Evolutionary conservation across 2,888 invertebrate genomes (phyloP).

Genomic region (Hydropsyche betteni): DNA sequence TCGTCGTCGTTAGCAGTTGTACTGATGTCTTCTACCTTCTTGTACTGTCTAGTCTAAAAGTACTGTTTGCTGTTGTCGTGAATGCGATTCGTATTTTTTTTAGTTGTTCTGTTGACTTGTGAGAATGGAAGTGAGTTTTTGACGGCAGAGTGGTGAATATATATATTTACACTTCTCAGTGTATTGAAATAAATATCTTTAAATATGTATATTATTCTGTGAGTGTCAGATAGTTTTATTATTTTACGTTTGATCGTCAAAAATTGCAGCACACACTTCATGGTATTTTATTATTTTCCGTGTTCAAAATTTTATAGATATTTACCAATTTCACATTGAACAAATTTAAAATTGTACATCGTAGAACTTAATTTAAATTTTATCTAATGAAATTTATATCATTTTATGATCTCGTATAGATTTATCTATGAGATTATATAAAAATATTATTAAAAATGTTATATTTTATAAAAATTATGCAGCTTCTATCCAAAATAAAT

Average conservation of each 20-base stretch:
- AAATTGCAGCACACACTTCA: too few relatives aligned
- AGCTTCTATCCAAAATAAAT: too few relatives aligned
- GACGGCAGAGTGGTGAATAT: neutral
- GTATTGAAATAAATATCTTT: neutral
- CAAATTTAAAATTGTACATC: too few relatives aligned
- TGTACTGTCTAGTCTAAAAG: constrained; percentile 41
- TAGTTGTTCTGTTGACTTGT: constrained; percentile 22
- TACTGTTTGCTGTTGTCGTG: constrained; percentile 20
- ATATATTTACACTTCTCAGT: neutral
- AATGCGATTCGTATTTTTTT: constrained; percentile 15
- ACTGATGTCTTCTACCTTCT: constrained; percentile 35
- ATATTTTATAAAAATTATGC: too few relatives aligned
- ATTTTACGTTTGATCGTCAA: neutral
- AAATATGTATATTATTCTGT: constrained; percentile 7
- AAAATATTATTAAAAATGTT: too few relatives aligned
- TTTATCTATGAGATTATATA: too few relatives aligned
- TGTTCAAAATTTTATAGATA: too few relatives aligned
- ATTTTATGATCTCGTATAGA: too few relatives aligned
- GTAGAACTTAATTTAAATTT: too few relatives aligned
- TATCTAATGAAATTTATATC: too few relatives aligned
- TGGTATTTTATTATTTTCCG: too few relatives aligned
- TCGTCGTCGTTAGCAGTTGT: constrained; percentile 14
- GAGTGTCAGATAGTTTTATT: constrained; percentile 2
- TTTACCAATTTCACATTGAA: too few relatives aligned
- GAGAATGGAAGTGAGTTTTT: constrained; percentile 4